Percentiles rank a stretch among this genome's conserved stretches.
phyloP scores from a whole-genome alignment of 1,140 invertebrate genomes.

The Bombus cullumanus region DNA sequence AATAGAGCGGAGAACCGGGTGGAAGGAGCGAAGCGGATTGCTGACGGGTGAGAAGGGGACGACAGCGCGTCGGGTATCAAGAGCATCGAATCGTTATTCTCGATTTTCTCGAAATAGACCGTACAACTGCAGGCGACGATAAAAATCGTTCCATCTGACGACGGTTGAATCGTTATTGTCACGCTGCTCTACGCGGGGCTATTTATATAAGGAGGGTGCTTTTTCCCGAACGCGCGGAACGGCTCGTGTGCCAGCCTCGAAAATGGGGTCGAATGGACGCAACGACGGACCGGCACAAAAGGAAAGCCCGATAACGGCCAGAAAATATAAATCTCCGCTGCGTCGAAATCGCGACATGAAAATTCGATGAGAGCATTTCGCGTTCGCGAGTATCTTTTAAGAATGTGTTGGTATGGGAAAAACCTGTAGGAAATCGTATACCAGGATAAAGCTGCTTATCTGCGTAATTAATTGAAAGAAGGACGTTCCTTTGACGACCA shows the following conservation, averaged over 20 bases:
- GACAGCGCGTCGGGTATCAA: constrained; percentile 38
- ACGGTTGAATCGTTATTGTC: constrained; percentile 65
- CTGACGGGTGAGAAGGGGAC: constrained; percentile 30
- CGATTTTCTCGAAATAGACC: constrained; percentile 52
- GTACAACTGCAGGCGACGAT: constrained; percentile 47
- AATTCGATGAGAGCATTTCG: constrained; percentile 57
- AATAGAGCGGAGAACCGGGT: neutral
- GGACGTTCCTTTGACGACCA: neutral
- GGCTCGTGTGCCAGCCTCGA: constrained; percentile 17
- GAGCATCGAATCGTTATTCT: constrained; percentile 56
- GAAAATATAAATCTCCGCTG: constrained; percentile 66
- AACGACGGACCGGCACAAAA: constrained; percentile 50
- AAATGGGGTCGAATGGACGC: constrained; percentile 55
- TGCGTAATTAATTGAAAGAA: too few species aligned
- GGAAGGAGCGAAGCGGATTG: constrained; percentile 2
- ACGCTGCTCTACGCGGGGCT: constrained; percentile 41
- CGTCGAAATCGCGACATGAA: constrained; percentile 53
- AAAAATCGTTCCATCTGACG: constrained; percentile 57
- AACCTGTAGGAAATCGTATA: neutral
- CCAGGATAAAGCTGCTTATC: too few species aligned
- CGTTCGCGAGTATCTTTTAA: neutral
- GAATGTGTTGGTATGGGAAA: neutral
- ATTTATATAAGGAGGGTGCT: constrained; percentile 63
- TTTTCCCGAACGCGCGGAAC: constrained; percentile 19
- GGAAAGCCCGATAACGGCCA: constrained; percentile 57